A percentile compares a stretch with the other conserved stretches of the same genome.
Evolutionary conservation across 2,113 vertebrate genomes (phyloP).

Genomic region (Mystacornis crossleyi): DNA sequence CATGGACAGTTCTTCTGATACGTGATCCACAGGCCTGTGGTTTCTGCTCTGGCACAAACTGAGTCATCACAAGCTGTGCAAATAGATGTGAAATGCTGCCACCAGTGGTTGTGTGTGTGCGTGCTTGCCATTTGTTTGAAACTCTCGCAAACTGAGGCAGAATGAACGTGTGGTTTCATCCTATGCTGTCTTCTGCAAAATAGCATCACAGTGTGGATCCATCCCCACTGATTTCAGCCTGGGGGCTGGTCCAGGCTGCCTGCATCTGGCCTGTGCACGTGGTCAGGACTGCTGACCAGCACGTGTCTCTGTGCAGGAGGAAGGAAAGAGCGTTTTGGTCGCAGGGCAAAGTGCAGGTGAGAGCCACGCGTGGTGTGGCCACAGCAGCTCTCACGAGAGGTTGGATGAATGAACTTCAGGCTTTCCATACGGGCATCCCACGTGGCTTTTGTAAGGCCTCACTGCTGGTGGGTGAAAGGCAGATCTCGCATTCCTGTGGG

Average conservation of each 20-base stretch:
- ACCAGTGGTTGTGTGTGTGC: neutral
- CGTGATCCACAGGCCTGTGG: neutral
- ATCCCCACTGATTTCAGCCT: neutral
- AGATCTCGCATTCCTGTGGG: neutral
- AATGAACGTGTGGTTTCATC: rapidly evolving
- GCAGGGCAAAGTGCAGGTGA: neutral
- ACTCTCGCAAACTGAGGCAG: neutral
- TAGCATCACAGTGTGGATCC: rapidly evolving
- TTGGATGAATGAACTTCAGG: neutral
- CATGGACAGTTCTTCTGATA: neutral
- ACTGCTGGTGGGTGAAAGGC: neutral
- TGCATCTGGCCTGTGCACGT: rapidly evolving
- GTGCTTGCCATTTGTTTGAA: neutral
- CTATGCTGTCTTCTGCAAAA: neutral
- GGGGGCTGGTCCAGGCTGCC: neutral
- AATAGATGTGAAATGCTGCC: neutral
- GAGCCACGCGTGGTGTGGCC: rapidly evolving
- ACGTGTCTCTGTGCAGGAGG: neutral
- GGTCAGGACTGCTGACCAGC: rapidly evolving
- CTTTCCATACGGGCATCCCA: rapidly evolving
- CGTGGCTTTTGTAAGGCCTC: neutral
- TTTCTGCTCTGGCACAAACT: neutral
- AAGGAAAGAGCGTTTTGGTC: neutral
- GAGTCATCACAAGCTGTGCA: slow-evolving; percentile 22
- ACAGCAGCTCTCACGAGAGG: neutral